phyloP scores from a whole-genome alignment of 2,113 vertebrate genomes.

The Zosterops japonicus region DNA sequence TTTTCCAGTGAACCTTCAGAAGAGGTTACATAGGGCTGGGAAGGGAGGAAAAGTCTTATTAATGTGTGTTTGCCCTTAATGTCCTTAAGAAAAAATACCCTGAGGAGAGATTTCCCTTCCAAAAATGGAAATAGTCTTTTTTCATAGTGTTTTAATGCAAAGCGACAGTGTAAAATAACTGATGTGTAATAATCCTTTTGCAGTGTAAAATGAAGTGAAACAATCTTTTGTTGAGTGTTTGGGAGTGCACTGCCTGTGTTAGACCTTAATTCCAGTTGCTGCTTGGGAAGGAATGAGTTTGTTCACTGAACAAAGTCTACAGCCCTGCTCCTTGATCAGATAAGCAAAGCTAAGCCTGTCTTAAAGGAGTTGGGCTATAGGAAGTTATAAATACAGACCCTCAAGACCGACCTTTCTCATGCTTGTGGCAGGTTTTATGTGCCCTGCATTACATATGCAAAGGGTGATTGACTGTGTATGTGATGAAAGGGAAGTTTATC shows the following conservation, averaged over 20 bases:
- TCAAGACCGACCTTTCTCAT: background rate
- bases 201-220: background rate
- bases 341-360: background rate
- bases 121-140: background rate
- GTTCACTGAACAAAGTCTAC: background rate
- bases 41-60: background rate
- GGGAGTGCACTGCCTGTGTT: background rate
- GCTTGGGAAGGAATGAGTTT: background rate
- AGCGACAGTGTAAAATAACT: background rate
- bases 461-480: background rate
- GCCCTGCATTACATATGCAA: background rate
- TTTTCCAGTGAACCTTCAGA: slow-evolving; percentile 18
- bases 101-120: background rate
- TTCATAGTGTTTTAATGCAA: background rate
- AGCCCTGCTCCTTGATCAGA: background rate
- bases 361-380: background rate
- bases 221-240: background rate
- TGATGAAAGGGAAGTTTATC: background rate
- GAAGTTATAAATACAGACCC: background rate
- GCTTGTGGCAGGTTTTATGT: background rate
- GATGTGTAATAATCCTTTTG: background rate
- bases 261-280: background rate
- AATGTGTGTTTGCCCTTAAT: background rate
- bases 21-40: background rate
- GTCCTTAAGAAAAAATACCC: background rate